Base-by-base conservation (phyloP, 1,140 invertebrate genomes). In the Drosophila navojoa region DNA sequence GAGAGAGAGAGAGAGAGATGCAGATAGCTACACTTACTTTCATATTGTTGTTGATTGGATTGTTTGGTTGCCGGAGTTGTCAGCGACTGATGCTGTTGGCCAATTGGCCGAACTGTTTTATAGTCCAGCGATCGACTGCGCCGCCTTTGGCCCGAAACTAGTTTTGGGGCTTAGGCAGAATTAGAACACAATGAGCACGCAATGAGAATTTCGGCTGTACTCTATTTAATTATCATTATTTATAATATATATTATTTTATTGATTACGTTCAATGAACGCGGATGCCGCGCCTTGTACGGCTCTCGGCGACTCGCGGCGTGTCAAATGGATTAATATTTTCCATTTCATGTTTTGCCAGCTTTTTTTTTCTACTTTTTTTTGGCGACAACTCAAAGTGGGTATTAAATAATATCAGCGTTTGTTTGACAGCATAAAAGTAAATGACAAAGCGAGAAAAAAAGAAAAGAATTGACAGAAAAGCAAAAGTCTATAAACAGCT, bases 311-410 rank as follows among this genome's bases (percentile, higher is more conserved):
- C n/a, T n/a, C 47, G 52, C 57, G 58, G 70, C 85, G 79, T 89
- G 84, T 90, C 84, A 74, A 89, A 89, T 89, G 84, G 84, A 89
- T 89, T 89, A 87, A 57, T 78, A 63, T 81, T 68, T 76, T n/a
- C 64, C 77, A 79, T 53, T 72, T 53, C 16, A 50, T 50, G 27
- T 38, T 11, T 62, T 60, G 45, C 15, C 44, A 40, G 40, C 4
- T 9, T 22, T 11, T 32, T 27, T 27, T 4, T 27, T 5, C 2
- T 19, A 1, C 3, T 22, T 22, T 22, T 22, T 22, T 22, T 22
- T 22, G 19, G 19, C 27, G 19, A 42, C 40, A 68, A 71, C 81
- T 22, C 27, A 29, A 70, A 72, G 61, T 63, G 58, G 71, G 71
- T 71, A 76, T 64, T 32, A 38, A 81, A 84, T 71, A 35, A 22